Evolutionary conservation across 2,797 vertebrate species (phyloP).

Genomic region (Enteromius thamalakanensis): DNA sequence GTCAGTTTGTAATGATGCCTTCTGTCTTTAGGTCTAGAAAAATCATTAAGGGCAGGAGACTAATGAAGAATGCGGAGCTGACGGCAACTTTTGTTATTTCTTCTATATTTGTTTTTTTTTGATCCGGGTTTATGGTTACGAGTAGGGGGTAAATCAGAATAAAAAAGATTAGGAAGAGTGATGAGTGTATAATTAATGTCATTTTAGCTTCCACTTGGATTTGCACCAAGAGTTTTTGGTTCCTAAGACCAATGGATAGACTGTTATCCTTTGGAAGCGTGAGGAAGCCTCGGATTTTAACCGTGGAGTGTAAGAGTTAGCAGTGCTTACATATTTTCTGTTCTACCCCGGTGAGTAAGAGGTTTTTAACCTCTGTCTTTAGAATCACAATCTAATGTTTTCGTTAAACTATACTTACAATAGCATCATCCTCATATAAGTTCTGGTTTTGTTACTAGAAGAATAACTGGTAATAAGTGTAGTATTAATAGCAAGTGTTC

Average conservation of each 20-base stretch:
- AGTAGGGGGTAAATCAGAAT: rapidly evolving
- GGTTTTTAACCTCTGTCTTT: conserved; percentile 58
- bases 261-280: conserved; percentile 70
- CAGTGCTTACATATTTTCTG: conserved; percentile 46
- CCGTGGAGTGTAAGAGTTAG: conserved; percentile 56
- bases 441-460: background rate
- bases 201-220: conserved; percentile 66
- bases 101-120: rapidly evolving
- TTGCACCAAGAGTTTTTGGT: conserved; percentile 74
- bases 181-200: rapidly evolving
- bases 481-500: conserved; percentile 56
- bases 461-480: rapidly evolving
- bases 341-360: conserved; percentile 60
- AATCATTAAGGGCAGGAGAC: rapidly evolving
- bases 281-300: conserved; percentile 64
- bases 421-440: conserved; percentile 53
- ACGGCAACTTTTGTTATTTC: background rate
- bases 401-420: conserved; percentile 65
- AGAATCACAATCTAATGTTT: conserved; percentile 71
- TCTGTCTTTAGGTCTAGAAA: background rate
- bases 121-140: too few species aligned
- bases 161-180: rapidly evolving
- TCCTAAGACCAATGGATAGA: conserved; percentile 72
- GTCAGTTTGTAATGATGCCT: rapidly evolving
- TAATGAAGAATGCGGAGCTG: conserved; percentile 22